Evolutionary conservation across 2,113 vertebrate species (phyloP), one percentile per base, ranked within the genome.

Genomic region (Oncorhynchus keta): DNA sequence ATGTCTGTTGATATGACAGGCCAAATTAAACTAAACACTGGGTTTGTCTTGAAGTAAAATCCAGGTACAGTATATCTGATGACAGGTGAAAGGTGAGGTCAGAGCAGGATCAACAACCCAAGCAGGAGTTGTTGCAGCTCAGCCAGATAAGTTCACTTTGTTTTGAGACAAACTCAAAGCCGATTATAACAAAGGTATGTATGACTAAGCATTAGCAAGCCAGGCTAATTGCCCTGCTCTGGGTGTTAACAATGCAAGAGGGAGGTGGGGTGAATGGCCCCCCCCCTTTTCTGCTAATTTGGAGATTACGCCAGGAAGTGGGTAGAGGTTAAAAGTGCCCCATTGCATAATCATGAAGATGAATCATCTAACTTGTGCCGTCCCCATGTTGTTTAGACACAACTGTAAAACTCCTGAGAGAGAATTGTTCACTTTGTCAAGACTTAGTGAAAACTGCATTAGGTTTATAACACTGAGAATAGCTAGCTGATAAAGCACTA

Each of bases 131-230:
- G 93, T 93, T 95, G 93, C 93, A 93, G 39, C 39, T 45, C 39
- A 45, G 39, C 39, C 9, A 94, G 94, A 91, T 95, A 95, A 94
- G 93, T 93, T 93, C 93, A 95, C 94, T 95, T 93, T 95, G 94
- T 94, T 94, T 94, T 90, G 93, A 92, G 93, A 93, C 90, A 92
- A 93, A 93, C 93, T 92, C 94, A 94, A 96, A 96, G 95, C 95
- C 90, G 95, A 95, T 96, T 97, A 96, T 93, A 93, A 91, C 94
- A 96, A 96, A 96, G 92, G 93, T 93, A 45, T 45, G 39, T 45
- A 92, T 93, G 95, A 95, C 93, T 94, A 95, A 95, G 95, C 95
- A 93, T 78, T 86, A 95, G 94, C 93, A 93, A 95, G 94, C 95
- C 93, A 91, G 93, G 94, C 93, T 95, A 95, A 95, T 96, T 95